phyloP scores from a whole-genome alignment of 2,888 invertebrate genomes.

The Xylota segnis region DNA sequence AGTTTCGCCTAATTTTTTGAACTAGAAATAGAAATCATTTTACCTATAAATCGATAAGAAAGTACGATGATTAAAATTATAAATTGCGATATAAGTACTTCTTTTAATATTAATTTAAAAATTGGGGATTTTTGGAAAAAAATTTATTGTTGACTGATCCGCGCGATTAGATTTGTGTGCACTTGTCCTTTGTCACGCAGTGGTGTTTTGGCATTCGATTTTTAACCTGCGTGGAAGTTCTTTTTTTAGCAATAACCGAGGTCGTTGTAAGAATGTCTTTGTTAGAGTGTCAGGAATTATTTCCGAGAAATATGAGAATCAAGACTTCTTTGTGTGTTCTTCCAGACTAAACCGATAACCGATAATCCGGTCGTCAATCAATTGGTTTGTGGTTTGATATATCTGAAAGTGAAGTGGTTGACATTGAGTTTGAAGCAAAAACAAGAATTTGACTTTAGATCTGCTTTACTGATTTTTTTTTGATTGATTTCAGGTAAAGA shows the following conservation, averaged over 20 bases:
- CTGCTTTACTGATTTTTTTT: too few species aligned
- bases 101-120: slow-evolving; percentile 8
- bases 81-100: background rate
- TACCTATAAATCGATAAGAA: slow-evolving; percentile 39
- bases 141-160: slow-evolving; percentile 11
- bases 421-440: too few species aligned
- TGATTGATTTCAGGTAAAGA: too few species aligned
- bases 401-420: too few species aligned
- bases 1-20: slow-evolving; percentile 6
- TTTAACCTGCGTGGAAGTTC: background rate
- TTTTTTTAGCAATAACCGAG: background rate
- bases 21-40: slow-evolving; percentile 50
- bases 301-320: too few species aligned
- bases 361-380: too few species aligned
- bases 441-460: too few species aligned
- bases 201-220: background rate
- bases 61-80: slow-evolving; percentile 3
- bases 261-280: background rate
- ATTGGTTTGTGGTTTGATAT: too few species aligned
- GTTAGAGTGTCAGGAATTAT: background rate
- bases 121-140: slow-evolving; percentile 1
- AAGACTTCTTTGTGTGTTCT: too few species aligned
- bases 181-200: background rate
- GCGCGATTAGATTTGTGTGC: slow-evolving; percentile 15
- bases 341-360: too few species aligned